Evolutionary conservation across 2,113 vertebrate species (phyloP).

Genomic region (Melanerpes formicivorus): DNA sequence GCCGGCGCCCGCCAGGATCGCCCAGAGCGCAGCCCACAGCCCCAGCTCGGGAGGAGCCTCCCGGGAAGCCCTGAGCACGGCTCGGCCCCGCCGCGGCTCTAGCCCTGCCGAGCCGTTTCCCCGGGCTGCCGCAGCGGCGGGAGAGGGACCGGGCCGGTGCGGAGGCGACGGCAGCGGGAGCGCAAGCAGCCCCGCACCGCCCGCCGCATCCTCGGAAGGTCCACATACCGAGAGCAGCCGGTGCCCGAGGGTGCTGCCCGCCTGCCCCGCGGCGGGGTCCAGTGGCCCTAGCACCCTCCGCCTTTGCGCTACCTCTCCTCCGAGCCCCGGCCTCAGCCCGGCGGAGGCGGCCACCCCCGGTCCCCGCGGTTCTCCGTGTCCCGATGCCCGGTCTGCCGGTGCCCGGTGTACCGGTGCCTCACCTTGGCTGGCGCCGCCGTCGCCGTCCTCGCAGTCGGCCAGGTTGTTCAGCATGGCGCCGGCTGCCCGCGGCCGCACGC

Average conservation of each 20-base stretch:
- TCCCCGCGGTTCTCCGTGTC: not conserved
- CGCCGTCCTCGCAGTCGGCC: slow-evolving; percentile 94
- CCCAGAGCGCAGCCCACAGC: not conserved
- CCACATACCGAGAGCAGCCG: not conserved
- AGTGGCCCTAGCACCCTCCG: not conserved
- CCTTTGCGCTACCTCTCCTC: not conserved
- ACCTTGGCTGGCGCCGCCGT: slow-evolving; percentile 93
- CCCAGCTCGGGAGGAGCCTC: not conserved
- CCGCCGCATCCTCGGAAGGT: not conserved
- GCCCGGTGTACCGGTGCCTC: slow-evolving; percentile 80
- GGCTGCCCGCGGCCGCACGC: slow-evolving; percentile 45
- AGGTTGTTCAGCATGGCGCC: slow-evolving; percentile 96
- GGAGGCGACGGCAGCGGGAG: not conserved
- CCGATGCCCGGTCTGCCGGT: slow-evolving; percentile 48
- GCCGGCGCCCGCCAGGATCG: not conserved
- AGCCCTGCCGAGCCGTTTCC: not conserved
- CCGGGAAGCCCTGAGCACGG: not conserved
- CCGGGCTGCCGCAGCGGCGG: not conserved
- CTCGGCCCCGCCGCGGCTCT: not conserved
- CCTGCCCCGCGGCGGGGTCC: not conserved
- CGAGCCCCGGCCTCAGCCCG: not conserved
- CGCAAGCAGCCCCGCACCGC: not conserved
- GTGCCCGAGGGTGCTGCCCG: not conserved
- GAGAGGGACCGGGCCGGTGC: not conserved
- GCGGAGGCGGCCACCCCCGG: not conserved